Evolutionary conservation across 2,888 invertebrate species (phyloP).

Genomic region (Stenurella melanura): DNA sequence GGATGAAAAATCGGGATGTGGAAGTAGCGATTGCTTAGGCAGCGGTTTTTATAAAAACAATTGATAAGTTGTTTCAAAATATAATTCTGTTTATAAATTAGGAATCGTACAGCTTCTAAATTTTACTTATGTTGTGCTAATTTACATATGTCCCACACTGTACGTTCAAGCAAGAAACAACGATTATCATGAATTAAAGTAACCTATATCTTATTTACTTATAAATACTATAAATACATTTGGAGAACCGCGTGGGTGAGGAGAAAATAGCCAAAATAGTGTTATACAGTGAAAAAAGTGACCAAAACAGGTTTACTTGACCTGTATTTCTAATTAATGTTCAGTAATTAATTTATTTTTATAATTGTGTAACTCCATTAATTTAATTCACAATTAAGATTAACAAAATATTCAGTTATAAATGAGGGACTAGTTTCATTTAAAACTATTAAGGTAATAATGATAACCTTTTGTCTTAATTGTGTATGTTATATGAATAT

Average conservation of each 20-base stretch:
- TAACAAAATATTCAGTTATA: not conserved
- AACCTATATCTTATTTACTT: constrained; percentile 34
- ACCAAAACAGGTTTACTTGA: too few species aligned
- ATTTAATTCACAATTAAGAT: not conserved
- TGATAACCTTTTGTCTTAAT: not conserved
- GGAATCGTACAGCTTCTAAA: too few species aligned
- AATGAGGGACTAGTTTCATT: not conserved
- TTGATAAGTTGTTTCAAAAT: too few species aligned
- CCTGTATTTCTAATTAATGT: not conserved
- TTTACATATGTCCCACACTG: too few species aligned
- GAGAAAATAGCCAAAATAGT: not conserved
- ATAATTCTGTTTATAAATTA: too few species aligned
- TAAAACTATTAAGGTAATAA: not conserved
- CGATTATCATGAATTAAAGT: not conserved
- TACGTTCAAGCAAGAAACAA: not conserved
- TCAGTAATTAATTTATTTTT: not conserved
- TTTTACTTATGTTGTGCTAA: too few species aligned
- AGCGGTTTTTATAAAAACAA: too few species aligned
- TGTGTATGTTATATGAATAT: not conserved
- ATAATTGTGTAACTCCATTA: not conserved
- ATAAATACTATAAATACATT: constrained; percentile 20
- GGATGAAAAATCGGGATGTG: too few species aligned
- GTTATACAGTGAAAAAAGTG: not conserved
- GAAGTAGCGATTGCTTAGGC: too few species aligned
- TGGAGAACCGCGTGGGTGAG: constrained; percentile 14